Conservation (phyloP, 2,113 vertebrate species). For the Percopsis transmontana region DNA sequence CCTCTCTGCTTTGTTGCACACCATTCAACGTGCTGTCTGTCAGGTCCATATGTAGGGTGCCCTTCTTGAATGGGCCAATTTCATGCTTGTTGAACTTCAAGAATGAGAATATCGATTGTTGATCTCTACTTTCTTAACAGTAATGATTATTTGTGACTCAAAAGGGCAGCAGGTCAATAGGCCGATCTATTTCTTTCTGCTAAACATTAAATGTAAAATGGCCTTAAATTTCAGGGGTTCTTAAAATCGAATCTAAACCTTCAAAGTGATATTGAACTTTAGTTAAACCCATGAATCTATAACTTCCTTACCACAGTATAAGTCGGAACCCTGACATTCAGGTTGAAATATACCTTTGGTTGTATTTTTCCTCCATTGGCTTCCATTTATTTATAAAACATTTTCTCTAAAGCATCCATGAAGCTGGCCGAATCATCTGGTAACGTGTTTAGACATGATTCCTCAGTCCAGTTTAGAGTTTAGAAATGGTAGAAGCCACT, state of each 20-base stretch:
- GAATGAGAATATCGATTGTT: constrained; percentile 64
- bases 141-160: constrained; percentile 52
- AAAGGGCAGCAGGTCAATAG: constrained; percentile 20
- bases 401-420: too few relatives aligned
- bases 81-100: constrained; percentile 72
- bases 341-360: too few relatives aligned
- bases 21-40: constrained; percentile 50
- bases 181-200: constrained; percentile 2
- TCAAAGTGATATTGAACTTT: neutral
- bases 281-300: too few relatives aligned
- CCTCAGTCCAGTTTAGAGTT: too few relatives aligned
- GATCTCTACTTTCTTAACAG: constrained; percentile 59
- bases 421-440: too few relatives aligned
- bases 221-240: constrained; percentile 41
- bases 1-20: constrained; percentile 58
- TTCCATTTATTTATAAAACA: too few relatives aligned
- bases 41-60: constrained; percentile 30
- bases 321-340: too few relatives aligned
- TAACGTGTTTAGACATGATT: too few relatives aligned
- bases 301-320: too few relatives aligned
- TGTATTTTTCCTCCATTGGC: too few relatives aligned
- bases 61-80: constrained; percentile 63
- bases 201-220: constrained; percentile 35
- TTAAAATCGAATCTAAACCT: constrained; percentile 50
- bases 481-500: too few relatives aligned